Evolutionary conservation across 1,140 invertebrate species (phyloP).

Genomic region (Saccostrea cuccullata): DNA sequence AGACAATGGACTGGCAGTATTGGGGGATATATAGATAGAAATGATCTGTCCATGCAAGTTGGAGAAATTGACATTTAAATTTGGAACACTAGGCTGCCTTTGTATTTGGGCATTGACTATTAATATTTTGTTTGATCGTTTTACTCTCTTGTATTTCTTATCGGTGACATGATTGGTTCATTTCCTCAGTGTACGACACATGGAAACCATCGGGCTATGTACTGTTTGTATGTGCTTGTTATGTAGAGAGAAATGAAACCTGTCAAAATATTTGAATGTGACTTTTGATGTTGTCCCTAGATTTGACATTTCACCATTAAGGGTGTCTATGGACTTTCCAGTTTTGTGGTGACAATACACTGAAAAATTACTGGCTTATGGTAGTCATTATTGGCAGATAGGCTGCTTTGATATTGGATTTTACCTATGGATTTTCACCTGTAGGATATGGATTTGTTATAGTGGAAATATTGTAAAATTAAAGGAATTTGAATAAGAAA

Average conservation of each 20-base stretch:
- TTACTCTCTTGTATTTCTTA: constrained; percentile 30
- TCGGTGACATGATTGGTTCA: constrained; percentile 30
- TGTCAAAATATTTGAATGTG: constrained; percentile 1
- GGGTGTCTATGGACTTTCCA: background rate
- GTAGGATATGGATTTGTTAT: constrained; percentile 22
- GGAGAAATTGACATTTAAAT: constrained; percentile 36
- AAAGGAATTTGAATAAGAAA: constrained; percentile 37
- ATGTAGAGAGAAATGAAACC: constrained; percentile 23
- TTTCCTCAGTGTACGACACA: constrained; percentile 26
- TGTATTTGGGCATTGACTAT: constrained; percentile 24
- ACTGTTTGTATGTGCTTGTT: constrained; percentile 31
- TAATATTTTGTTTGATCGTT: constrained; percentile 36
- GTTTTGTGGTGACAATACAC: background rate
- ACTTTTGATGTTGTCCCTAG: background rate
- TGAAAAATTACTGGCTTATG: background rate
- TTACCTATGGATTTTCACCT: constrained; percentile 19
- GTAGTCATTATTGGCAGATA: background rate
- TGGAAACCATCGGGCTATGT: constrained; percentile 4
- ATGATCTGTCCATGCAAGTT: constrained; percentile 34
- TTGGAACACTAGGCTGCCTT: constrained; percentile 10
- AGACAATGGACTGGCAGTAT: background rate
- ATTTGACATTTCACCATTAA: background rate
- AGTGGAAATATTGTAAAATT: constrained; percentile 13
- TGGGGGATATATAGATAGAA: constrained; percentile 13
- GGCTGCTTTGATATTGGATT: constrained; percentile 5